Conservation (phyloP, 2,888 invertebrate species). For the Creontiades dilutus region DNA sequence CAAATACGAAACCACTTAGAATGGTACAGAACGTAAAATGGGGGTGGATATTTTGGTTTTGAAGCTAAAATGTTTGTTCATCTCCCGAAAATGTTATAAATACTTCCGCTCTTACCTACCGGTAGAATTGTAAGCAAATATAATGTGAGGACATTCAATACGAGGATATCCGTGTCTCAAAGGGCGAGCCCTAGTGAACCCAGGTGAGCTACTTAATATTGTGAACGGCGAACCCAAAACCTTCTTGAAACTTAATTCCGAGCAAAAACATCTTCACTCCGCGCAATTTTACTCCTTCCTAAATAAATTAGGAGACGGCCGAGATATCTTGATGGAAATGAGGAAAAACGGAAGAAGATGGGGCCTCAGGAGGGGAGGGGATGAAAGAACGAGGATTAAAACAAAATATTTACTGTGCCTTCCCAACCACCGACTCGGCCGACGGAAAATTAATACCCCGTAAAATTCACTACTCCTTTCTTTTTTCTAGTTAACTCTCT, state of each 20-base stretch:
- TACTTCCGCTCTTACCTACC: too few relatives aligned
- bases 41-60: too few relatives aligned
- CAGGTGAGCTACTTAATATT: too few relatives aligned
- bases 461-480: conserved; percentile 1
- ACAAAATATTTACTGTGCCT: conserved; percentile 49
- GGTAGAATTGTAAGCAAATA: too few relatives aligned
- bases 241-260: not conserved
- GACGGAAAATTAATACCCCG: not conserved
- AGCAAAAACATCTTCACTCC: not conserved
- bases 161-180: too few relatives aligned
- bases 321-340: not conserved
- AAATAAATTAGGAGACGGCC: conserved; percentile 38
- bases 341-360: not conserved
- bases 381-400: conserved; percentile 7
- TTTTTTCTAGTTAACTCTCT: not conserved
- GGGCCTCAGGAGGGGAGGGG: not conserved
- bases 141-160: too few relatives aligned
- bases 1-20: too few relatives aligned
- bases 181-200: too few relatives aligned
- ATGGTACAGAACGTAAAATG: too few relatives aligned
- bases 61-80: too few relatives aligned
- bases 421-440: not conserved
- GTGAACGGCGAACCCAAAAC: not conserved
- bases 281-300: conserved; percentile 28
- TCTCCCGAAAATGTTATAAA: too few relatives aligned